Percentiles rank a stretch among this genome's conserved stretches.
Evolutionary conservation across 2,888 invertebrate species (phyloP).

Genomic region (Microplitis deprimator): DNA sequence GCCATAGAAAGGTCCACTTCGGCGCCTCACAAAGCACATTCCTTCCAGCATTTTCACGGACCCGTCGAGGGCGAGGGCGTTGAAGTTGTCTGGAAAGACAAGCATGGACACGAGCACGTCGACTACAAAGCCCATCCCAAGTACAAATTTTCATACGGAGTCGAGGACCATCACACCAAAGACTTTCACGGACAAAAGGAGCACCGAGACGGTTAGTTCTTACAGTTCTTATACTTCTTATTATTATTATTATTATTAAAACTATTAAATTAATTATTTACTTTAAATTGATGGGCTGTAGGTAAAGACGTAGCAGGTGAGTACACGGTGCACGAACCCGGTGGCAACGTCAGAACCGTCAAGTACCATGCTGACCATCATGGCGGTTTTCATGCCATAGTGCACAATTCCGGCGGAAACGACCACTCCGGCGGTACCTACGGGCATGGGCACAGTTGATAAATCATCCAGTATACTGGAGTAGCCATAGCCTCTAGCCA

Average conservation of each 20-base stretch:
- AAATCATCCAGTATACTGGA: conserved; percentile 41
- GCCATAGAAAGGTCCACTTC: conserved; percentile 10
- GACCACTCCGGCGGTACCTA: conserved; percentile 47
- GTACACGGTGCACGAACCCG: conserved; percentile 63
- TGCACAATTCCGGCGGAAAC: conserved; percentile 54
- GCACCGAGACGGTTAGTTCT: conserved; percentile 41
- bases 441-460: conserved; percentile 47
- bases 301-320: conserved; percentile 55
- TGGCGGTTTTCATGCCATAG: conserved; percentile 61
- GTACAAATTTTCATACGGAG: conserved; percentile 50
- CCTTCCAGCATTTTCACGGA: conserved; percentile 50
- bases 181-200: conserved; percentile 48
- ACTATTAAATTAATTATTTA: conserved; percentile 1
- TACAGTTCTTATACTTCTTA: neutral
- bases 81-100: conserved; percentile 47
- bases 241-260: neutral
- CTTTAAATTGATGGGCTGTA: conserved; percentile 18
- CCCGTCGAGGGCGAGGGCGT: conserved; percentile 45
- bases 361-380: conserved; percentile 58
- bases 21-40: conserved; percentile 48
- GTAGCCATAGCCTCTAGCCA: conserved; percentile 12
- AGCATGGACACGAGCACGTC: conserved; percentile 50
- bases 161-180: conserved; percentile 49
- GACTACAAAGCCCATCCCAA: conserved; percentile 52
- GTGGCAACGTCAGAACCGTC: conserved; percentile 57